These are phyloP conservation scores for Mormyrus lacerda DNA, from an alignment of 2,113 vertebrate species.

Conservation along the genomic window DNA sequence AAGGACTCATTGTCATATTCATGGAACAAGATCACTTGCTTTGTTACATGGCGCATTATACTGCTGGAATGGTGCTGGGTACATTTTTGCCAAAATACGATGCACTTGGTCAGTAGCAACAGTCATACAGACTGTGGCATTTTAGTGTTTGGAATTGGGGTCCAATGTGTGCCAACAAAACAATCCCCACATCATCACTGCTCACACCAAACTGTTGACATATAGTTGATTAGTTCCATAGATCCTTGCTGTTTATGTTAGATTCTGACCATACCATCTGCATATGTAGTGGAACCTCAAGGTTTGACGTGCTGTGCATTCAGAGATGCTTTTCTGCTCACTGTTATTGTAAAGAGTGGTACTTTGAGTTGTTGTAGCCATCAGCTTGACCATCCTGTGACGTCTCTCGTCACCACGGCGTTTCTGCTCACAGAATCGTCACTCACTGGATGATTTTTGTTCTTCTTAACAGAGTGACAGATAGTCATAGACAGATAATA, in stretches of 20 bases:
- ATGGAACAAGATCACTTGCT: neutral
- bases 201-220: neutral
- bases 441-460: neutral
- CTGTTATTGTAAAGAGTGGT: no score
- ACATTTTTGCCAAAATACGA: neutral
- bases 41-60: neutral
- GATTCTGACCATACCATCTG: no score
- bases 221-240: neutral
- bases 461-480: neutral
- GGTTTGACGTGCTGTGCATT: no score
- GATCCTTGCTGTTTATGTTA: neutral
- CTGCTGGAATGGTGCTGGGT: neutral
- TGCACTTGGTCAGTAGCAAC: neutral
- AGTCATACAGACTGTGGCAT: neutral
- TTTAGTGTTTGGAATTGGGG: neutral
- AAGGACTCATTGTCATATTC: neutral
- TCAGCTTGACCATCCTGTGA: no score
- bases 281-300: no score
- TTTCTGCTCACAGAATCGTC: neutral
- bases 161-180: neutral
- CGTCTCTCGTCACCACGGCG: no score
- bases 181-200: neutral
- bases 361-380: no score
- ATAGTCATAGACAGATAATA: no score
- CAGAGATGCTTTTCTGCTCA: no score